A percentile compares a stretch with the other conserved stretches of the same genome.
Evolutionary conservation across 1,140 invertebrate genomes (phyloP).

Genomic region (Tachypleus tridentatus): DNA sequence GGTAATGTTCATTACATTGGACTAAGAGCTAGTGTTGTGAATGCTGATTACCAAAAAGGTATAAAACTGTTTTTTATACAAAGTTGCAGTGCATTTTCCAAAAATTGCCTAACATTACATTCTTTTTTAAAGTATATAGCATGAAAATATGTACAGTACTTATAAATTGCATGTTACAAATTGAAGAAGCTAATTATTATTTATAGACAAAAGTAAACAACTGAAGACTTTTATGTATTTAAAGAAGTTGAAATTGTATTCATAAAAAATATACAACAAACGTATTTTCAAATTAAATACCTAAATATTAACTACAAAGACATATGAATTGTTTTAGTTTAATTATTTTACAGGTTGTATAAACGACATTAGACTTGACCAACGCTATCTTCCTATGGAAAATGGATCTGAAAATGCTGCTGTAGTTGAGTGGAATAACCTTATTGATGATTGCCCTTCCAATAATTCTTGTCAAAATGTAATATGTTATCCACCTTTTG

Average conservation of each 20-base stretch:
- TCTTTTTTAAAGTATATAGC: too few species aligned
- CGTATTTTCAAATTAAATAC: too few species aligned
- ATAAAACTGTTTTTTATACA: slow-evolving; percentile 16
- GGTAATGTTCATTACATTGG: slow-evolving; percentile 91
- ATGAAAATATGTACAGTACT: too few species aligned
- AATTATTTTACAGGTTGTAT: slow-evolving; percentile 50
- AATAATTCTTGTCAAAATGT: slow-evolving; percentile 88
- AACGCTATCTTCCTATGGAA: slow-evolving; percentile 84
- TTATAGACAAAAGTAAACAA: neutral
- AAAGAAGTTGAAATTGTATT: too few species aligned
- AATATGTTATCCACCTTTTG: slow-evolving; percentile 80
- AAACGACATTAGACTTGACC: slow-evolving; percentile 75
- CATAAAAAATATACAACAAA: too few species aligned
- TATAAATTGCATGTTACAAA: neutral
- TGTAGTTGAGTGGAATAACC: slow-evolving; percentile 77
- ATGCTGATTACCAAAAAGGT: slow-evolving; percentile 90
- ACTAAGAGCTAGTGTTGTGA: slow-evolving; percentile 59
- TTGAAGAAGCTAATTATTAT: neutral
- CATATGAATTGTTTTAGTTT: too few species aligned
- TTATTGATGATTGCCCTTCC: slow-evolving; percentile 79
- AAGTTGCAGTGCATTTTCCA: too few species aligned
- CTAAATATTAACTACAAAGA: neutral
- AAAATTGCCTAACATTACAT: too few species aligned
- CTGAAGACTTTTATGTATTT: neutral
- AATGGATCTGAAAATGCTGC: slow-evolving; percentile 90